Evolutionary conservation across 2,888 invertebrate genomes (phyloP), one percentile per base, ranked within the genome.

Genomic region (Tanypteryx hageni): DNA sequence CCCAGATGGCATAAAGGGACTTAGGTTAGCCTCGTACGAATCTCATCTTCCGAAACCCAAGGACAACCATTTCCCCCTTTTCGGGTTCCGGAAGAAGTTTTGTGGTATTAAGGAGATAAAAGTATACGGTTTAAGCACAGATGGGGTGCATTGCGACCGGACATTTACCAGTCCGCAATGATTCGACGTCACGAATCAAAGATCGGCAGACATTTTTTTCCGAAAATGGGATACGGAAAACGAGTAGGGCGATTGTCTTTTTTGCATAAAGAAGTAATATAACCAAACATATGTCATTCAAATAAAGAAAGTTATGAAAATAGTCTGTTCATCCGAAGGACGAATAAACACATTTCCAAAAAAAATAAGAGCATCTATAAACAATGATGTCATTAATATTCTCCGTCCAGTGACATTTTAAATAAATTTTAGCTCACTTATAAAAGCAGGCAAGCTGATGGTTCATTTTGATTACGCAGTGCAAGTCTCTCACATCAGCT

Each of bases 1-100:
- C 64, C 89, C 89, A 89, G 89, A 89, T 89, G 89, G 64, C 64
- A 89, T 89, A 89, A 68, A 89, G 89, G 89, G 89, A 89, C 89
- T 31, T 89, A 61, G 89, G 64, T 89, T 89, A 57, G 83, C 57
- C 83, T 83, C 83, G 83, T 83, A 89, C 64, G 89, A 89, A 89
- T 89, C 89, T 89, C 89, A 89, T 89, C 89, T 89, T 64, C 89
- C 64, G 68, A 89, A 64, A 89, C 89, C 64, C 89, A 89, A 89
- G 89, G 89, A 89, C 89, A 89, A 89, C 89, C 89, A 89, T 89
- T 89, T 89, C 89, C 61, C 27, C 27, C 64, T 64, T 61, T 31
- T 83, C 44, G 56, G 76, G 76, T 27, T 76, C 27, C 76, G 76
- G 22, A 76, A 76, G 76, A 76, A 76, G 76, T 76, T 76, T 27